phyloP scores from a whole-genome alignment of 2,888 invertebrate genomes.

The Drosophila leonis region DNA sequence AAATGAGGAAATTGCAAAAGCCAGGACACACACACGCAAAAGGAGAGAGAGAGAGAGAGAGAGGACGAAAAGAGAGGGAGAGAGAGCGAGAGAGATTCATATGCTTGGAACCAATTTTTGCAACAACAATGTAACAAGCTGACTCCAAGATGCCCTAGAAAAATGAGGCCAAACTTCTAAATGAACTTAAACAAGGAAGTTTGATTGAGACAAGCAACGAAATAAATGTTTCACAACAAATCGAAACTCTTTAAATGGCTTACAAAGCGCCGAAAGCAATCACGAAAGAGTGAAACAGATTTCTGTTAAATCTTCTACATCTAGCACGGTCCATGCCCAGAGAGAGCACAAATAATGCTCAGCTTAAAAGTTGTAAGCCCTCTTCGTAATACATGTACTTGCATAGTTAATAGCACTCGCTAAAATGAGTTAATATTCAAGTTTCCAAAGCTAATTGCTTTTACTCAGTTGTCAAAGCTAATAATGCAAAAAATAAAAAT shows the following conservation, averaged over 20 bases:
- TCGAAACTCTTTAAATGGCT: background rate
- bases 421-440: constrained; percentile 4
- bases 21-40: constrained; percentile 23
- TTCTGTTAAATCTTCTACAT: background rate
- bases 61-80: background rate
- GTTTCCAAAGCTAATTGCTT: constrained; percentile 1
- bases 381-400: background rate
- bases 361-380: background rate
- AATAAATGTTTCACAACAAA: constrained; percentile 4
- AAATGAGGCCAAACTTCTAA: constrained; percentile 24
- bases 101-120: constrained; percentile 36
- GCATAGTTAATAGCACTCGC: background rate
- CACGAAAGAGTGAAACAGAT: background rate
- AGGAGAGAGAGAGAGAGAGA: background rate
- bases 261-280: background rate
- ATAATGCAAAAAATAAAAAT: background rate
- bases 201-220: constrained; percentile 9
- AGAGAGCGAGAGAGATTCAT: background rate
- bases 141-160: constrained; percentile 27
- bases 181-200: constrained; percentile 20
- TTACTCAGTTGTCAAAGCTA: background rate
- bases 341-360: background rate
- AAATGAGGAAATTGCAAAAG: constrained; percentile 57
- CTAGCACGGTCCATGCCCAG: background rate
- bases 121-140: constrained; percentile 26